Evolutionary conservation across 2,113 vertebrate species (phyloP).

Genomic region (Heloderma charlesbogerti): DNA sequence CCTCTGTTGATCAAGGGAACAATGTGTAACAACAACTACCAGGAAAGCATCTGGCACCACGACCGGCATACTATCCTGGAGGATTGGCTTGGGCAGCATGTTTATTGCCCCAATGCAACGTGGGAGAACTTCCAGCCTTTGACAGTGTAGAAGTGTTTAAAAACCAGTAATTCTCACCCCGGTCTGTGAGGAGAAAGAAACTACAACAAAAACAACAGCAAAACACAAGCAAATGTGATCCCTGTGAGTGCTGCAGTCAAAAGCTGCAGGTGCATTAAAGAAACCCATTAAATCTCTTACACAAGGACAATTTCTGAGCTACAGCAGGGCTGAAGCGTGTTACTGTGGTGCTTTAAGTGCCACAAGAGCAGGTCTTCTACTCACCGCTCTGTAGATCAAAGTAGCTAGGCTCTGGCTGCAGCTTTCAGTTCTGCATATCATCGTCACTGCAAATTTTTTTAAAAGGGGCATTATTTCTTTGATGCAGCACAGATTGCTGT

Average conservation of each 20-base stretch:
- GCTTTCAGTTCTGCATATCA: slow-evolving; percentile 36
- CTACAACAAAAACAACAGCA: accelerated
- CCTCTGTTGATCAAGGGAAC: neutral
- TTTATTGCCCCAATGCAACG: slow-evolving; percentile 47
- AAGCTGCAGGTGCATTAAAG: slow-evolving; percentile 17
- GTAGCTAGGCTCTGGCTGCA: neutral
- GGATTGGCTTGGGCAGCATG: neutral
- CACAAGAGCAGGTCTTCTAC: slow-evolving; percentile 34
- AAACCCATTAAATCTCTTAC: slow-evolving; percentile 34
- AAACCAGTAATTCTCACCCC: slow-evolving; percentile 30
- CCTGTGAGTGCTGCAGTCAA: slow-evolving; percentile 15
- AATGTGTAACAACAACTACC: neutral
- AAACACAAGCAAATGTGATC: neutral
- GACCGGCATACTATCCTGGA: neutral
- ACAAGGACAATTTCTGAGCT: slow-evolving; percentile 54
- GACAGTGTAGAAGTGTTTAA: slow-evolving; percentile 40
- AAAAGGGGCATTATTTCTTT: slow-evolving; percentile 47
- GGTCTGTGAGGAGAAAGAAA: neutral
- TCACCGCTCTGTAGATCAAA: slow-evolving; percentile 33
- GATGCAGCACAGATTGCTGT: slow-evolving; percentile 54
- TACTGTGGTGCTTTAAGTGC: slow-evolving; percentile 40
- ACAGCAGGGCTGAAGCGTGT: slow-evolving; percentile 27
- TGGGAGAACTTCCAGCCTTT: slow-evolving; percentile 11
- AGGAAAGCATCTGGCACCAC: neutral
- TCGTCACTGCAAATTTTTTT: slow-evolving; percentile 54